phyloP scores from a whole-genome alignment of 1,140 invertebrate genomes.

The Drosophila busckii region DNA sequence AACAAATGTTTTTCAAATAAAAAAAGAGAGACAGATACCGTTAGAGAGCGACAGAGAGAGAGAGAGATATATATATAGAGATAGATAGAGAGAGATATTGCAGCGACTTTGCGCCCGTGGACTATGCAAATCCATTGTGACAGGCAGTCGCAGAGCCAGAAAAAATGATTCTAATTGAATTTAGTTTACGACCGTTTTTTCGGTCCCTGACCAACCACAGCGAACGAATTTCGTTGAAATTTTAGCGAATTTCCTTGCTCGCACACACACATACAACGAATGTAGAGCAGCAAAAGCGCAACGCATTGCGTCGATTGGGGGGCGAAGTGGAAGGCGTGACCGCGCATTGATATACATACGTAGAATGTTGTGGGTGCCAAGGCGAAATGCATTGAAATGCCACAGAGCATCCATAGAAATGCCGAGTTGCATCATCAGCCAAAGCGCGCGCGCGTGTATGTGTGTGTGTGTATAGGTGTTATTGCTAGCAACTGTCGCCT shows the following conservation, averaged over 20 bases:
- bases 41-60: too few relatives aligned
- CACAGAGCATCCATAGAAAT: slow-evolving; percentile 67
- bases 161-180: slow-evolving; percentile 65
- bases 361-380: too few relatives aligned
- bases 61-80: too few relatives aligned
- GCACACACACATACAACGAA: slow-evolving; percentile 19
- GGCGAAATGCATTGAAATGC: slow-evolving; percentile 53
- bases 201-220: slow-evolving; percentile 44
- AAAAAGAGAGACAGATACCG: too few relatives aligned
- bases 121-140: slow-evolving; percentile 68
- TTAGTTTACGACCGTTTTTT: slow-evolving; percentile 68
- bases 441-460: neutral
- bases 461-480: slow-evolving; percentile 1
- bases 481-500: slow-evolving; percentile 34
- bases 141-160: slow-evolving; percentile 14
- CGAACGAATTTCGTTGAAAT: neutral
- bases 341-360: slow-evolving; percentile 26
- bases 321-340: neutral
- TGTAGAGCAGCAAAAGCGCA: slow-evolving; percentile 55
- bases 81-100: too few relatives aligned
- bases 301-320: slow-evolving; percentile 21
- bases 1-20: slow-evolving; percentile 37
- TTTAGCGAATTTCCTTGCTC: slow-evolving; percentile 2
- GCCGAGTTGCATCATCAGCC: slow-evolving; percentile 65
- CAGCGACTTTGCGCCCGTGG: neutral